Evolutionary conservation across 2,888 invertebrate species (phyloP).

Genomic region (Chesias legatella): DNA sequence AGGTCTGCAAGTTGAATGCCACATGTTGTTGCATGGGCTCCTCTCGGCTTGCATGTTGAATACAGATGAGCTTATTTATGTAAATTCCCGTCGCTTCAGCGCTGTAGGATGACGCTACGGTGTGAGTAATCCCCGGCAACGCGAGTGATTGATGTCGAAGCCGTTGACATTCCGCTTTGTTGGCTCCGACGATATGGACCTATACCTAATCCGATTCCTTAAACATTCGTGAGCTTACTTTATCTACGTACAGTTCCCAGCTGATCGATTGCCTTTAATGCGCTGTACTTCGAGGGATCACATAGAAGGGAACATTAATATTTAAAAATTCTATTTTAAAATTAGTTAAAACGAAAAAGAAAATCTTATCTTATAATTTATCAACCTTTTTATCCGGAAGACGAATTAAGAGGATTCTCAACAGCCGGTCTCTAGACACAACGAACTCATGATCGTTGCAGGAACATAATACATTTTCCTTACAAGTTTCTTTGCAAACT

Average conservation of each 20-base stretch:
- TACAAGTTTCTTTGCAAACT: constrained; percentile 22
- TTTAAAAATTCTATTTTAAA: too few species aligned
- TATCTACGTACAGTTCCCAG: neutral
- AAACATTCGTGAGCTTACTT: constrained; percentile 1
- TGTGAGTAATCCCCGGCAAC: constrained; percentile 63
- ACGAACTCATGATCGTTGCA: constrained; percentile 32
- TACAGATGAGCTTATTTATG: constrained; percentile 78
- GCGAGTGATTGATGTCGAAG: constrained; percentile 70
- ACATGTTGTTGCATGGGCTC: constrained; percentile 74
- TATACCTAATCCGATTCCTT: constrained; percentile 31
- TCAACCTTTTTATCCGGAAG: constrained; percentile 31
- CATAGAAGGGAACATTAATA: too few species aligned
- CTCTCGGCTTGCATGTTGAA: constrained; percentile 66
- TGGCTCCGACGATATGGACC: constrained; percentile 37
- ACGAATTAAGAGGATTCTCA: constrained; percentile 30
- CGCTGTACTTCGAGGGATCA: too few species aligned
- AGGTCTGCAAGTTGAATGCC: constrained; percentile 73
- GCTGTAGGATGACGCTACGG: constrained; percentile 57
- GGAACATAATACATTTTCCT: constrained; percentile 37
- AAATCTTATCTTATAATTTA: constrained; percentile 34
- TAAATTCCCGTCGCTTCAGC: constrained; percentile 63
- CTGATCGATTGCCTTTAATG: neutral
- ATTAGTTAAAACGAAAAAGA: too few species aligned
- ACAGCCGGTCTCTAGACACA: constrained; percentile 31
- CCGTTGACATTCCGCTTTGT: constrained; percentile 57